These are phyloP conservation scores for Cyprinodon brontotheroides DNA, from an alignment of 2,113 vertebrate genomes.

Conservation along the genomic window DNA sequence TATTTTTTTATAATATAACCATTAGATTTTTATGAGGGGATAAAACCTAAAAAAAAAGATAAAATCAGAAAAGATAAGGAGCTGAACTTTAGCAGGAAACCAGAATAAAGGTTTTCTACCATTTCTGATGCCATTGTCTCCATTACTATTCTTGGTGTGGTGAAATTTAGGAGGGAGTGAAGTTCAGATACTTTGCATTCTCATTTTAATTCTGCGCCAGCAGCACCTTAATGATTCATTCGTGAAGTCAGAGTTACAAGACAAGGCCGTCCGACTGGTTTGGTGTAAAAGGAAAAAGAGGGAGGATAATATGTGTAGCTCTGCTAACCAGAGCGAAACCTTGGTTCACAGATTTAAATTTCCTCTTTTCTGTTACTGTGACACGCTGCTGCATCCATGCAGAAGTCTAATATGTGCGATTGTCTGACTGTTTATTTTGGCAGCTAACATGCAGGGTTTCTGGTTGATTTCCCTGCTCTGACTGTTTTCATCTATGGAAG, in stretches of 20 bases:
- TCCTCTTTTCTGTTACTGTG: conserved; percentile 36
- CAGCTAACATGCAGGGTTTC: conserved; percentile 3
- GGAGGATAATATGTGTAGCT: conserved; percentile 35
- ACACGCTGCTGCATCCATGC: conserved; percentile 42
- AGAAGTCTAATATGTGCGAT: conserved; percentile 26
- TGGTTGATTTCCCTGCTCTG: conserved; percentile 4
- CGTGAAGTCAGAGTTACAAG: conserved; percentile 16
- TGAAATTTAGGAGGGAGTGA: conserved; percentile 26
- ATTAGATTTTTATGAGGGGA: neutral
- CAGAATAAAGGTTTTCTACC: neutral
- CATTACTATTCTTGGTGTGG: conserved; percentile 63
- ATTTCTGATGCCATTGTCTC: conserved; percentile 38
- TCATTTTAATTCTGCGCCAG: conserved; percentile 44
- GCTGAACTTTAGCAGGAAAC: neutral
- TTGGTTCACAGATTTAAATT: conserved; percentile 30
- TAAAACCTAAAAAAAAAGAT: neutral
- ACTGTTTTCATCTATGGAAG: neutral
- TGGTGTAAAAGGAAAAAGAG: conserved; percentile 5
- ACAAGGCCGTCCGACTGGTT: conserved; percentile 73
- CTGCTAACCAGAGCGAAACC: conserved; percentile 48
- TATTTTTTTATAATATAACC: neutral
- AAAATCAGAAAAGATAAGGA: rapidly evolving
- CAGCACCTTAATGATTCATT: conserved; percentile 66
- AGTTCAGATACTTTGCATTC: conserved; percentile 71
- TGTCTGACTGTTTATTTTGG: conserved; percentile 4